Evolutionary conservation across 2,888 invertebrate species (phyloP), one percentile per base, ranked within the genome.

Genomic region (Ochropacha duplaris): DNA sequence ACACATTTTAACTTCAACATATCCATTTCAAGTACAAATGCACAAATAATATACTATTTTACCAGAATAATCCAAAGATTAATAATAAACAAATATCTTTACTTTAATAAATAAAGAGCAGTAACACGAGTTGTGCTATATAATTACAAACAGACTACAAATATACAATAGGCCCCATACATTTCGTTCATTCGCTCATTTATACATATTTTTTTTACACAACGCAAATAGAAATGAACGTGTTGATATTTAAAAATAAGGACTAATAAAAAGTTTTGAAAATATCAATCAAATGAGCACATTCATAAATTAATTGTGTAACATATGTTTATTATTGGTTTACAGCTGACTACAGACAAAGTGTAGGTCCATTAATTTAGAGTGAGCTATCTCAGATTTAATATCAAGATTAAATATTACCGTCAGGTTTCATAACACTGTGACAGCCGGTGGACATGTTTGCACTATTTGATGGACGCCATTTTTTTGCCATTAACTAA

Each of bases 171-270:
- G 59, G 65, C 61, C 60, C 54, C 65, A 65, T 57, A 63, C 64
- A 65, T 63, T 67, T 65, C 67, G 58, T 60, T 66, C 65, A 68
- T 61, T 61, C 65, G 54, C 57, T 52, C 61, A 22, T 49, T 56
- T 58, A 57, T 51, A 49, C 49, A n/a, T 44, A 44, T 44, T 44
- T 44, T 19, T 44, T 44, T 44, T n/a, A 36, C 36, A 19, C 16
- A 44, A 44, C 12, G 12, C 31, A 19, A 6, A 16, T 44, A n/a
- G 8, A 44, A 44, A 8, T 11, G 12, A 31, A 4, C 2, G n/a
- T 44, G 2, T 36, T n/a, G n/a, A n/a, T n/a, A 14, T 9, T 34
- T 34, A 14, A 36, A n/a, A 36, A n/a, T 39, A 39, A 28, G 9
- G 11, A 12, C 12, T 12, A 12, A 31, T 12, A 31, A 31, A 31